These are phyloP conservation scores for Rhagonycha fulva DNA, from an alignment of 2,888 invertebrate species.

Conservation along the genomic window DNA sequence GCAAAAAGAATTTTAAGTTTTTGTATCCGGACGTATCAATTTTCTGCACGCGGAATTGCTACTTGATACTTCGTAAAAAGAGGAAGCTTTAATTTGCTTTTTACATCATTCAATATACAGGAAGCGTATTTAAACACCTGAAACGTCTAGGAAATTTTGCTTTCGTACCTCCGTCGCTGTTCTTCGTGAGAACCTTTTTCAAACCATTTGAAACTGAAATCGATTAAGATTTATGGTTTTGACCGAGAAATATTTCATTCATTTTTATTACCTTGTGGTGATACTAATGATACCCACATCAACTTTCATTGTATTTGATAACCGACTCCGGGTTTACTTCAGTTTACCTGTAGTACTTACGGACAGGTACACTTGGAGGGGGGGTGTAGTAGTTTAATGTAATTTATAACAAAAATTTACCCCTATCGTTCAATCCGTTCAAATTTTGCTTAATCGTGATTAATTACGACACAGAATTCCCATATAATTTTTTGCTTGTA, in stretches of 20 bases:
- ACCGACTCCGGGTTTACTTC: not conserved
- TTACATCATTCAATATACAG: not conserved
- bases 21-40: not conserved
- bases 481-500: not conserved
- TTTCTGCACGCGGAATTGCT: not conserved
- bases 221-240: not conserved
- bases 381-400: no score
- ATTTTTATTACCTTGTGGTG: not conserved
- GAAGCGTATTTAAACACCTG: not conserved
- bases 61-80: not conserved
- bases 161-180: not conserved
- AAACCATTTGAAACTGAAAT: not conserved
- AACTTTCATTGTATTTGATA: not conserved
- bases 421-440: not conserved
- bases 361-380: not conserved
- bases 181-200: not conserved
- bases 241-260: not conserved
- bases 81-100: not conserved
- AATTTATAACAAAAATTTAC: no score
- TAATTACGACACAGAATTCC: not conserved
- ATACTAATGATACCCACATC: not conserved
- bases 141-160: not conserved
- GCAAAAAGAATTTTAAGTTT: not conserved
- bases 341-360: not conserved
- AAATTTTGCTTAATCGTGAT: not conserved